Conservation (phyloP, 2,797 vertebrate species). For the Scyliorhinus canicula region DNA sequence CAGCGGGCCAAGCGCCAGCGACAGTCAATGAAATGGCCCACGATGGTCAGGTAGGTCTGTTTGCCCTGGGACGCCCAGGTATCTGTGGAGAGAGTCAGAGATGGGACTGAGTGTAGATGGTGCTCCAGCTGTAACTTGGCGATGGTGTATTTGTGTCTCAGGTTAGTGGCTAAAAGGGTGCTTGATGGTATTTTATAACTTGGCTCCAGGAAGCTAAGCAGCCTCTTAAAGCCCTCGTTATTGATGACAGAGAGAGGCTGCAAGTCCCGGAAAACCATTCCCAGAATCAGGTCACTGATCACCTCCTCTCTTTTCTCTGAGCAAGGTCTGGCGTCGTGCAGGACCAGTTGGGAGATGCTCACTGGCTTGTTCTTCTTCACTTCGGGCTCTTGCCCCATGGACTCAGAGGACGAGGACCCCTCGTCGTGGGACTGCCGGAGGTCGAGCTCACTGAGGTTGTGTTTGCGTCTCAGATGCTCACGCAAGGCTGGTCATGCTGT, state of each 20-base stretch:
- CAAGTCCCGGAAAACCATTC: conserved; percentile 57
- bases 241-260: conserved; percentile 56
- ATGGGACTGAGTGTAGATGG: conserved; percentile 48
- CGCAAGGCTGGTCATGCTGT: conserved; percentile 59
- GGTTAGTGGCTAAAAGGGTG: conserved; percentile 48
- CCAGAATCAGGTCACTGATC: conserved; percentile 53
- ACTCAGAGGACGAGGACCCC: conserved; percentile 47
- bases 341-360: background rate
- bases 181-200: conserved; percentile 49
- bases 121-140: conserved; percentile 53
- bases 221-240: conserved; percentile 56
- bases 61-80: conserved; percentile 51
- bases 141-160: conserved; percentile 51
- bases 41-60: conserved; percentile 49
- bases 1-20: conserved; percentile 55
- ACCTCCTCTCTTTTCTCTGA: conserved; percentile 45
- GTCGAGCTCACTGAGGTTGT: conserved; percentile 51
- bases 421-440: conserved; percentile 41
- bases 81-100: conserved; percentile 51
- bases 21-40: conserved; percentile 53
- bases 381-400: conserved; percentile 46
- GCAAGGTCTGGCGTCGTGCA: conserved; percentile 41
- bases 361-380: conserved; percentile 39
- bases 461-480: conserved; percentile 58
- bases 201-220: conserved; percentile 56